Conservation (phyloP, 2,797 vertebrate species). For the Anabas testudineus region DNA sequence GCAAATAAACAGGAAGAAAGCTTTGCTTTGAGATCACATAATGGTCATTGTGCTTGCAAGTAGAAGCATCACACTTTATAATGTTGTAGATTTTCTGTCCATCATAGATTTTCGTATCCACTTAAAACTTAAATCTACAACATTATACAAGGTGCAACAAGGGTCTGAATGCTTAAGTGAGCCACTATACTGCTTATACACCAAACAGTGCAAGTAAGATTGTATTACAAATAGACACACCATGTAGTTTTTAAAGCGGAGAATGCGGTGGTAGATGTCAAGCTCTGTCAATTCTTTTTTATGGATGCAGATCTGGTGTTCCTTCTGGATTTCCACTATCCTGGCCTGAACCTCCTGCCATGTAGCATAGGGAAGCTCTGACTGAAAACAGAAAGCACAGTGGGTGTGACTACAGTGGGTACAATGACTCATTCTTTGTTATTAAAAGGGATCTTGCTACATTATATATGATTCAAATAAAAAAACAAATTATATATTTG, state of each 20-base stretch:
- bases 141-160: no score
- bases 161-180: not conserved
- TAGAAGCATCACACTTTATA: not conserved
- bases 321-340: slow-evolving; percentile 98
- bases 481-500: not conserved
- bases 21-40: slow-evolving; percentile 5
- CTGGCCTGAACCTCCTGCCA: slow-evolving; percentile 99
- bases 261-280: slow-evolving; percentile 97
- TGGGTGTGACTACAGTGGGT: not conserved
- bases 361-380: slow-evolving; percentile 94
- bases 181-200: not conserved
- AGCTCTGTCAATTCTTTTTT: slow-evolving; percentile 96
- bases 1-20: slow-evolving; percentile 30
- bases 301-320: slow-evolving; percentile 99
- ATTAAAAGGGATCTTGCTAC: not conserved
- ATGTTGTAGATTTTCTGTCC: not conserved
- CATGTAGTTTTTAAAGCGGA: slow-evolving; percentile 99
- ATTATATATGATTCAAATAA: not conserved
- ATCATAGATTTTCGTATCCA: no score
- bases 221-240: slow-evolving; percentile 71
- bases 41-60: not conserved
- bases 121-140: no score
- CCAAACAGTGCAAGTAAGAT: not conserved
- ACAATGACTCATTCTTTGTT: not conserved
- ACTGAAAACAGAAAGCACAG: slow-evolving; percentile 64